Base-by-base conservation (phyloP, 2,888 invertebrate species). In the Eudasyphora cyanicolor region DNA sequence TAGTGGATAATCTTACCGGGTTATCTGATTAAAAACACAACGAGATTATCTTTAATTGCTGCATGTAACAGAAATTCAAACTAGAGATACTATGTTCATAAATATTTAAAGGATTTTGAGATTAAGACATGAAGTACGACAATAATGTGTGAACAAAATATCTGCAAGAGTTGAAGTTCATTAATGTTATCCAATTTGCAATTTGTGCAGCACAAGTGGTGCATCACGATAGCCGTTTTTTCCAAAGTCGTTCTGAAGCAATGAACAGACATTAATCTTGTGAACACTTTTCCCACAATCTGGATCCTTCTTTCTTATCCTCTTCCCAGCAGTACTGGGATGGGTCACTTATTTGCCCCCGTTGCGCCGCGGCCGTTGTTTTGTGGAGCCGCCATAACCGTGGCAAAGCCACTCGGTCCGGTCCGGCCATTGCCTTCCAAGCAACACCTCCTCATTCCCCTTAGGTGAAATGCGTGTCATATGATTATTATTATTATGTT, bases 401-500 rank as follows among this genome's bases (percentile, higher is more conserved):
- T 45, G 45, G 45, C 45, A 45, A 12, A n/a, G 45, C 2, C 12
- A n/a, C 6, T 45, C 8, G 32, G 45, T n/a, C n/a, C n/a, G n/a
- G n/a, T n/a, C n/a, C n/a, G n/a, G n/a, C n/a, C n/a, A n/a, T n/a
- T n/a, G 45, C 45, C 45, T n/a, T n/a, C n/a, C n/a, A n/a, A n/a
- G n/a, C n/a, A n/a, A n/a, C n/a, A n/a, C n/a, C n/a, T n/a, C 45
- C 45, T n/a, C n/a, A 45, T 6, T 21, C 51, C 21, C 67, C 51
- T 24, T 51, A 7, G 38, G 29, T 29, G 38, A 70, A 69, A 57
- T 60, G 76, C 76, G 69, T 70, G 60, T 70, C 57, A 60, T 42
- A 32, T 45, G 27, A 38, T 35, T 51, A 57, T 60, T 77, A 57
- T 45, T 69, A 69, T 69, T 62, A 32, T 62, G 32, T 62, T 62